phyloP scores from a whole-genome alignment of 2,113 vertebrate genomes.

The Cololabis saira region DNA sequence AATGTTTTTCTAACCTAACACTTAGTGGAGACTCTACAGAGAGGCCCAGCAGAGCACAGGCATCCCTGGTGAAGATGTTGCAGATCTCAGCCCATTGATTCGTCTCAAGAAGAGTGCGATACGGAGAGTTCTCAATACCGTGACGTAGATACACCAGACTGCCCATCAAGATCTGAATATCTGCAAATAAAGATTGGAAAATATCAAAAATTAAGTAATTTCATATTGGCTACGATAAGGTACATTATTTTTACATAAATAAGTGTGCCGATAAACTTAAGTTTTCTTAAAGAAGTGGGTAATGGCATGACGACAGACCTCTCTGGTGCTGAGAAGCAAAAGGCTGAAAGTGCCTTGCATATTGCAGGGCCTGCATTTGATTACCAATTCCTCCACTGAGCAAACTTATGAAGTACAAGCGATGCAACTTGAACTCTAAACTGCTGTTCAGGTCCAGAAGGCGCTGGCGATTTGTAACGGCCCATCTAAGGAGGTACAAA shows the following conservation, averaged over 20 bases:
- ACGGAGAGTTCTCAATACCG: slow-evolving; percentile 91
- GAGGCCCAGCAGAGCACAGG: slow-evolving; percentile 88
- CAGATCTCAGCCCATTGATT: slow-evolving; percentile 92
- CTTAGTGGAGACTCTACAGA: slow-evolving; percentile 92
- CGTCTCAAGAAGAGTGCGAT: slow-evolving; percentile 87
- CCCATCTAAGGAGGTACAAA: slow-evolving; percentile 80
- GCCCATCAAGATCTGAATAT: slow-evolving; percentile 94
- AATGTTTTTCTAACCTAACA: slow-evolving; percentile 83
- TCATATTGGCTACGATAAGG: background rate
- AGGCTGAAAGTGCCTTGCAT: slow-evolving; percentile 90
- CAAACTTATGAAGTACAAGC: slow-evolving; percentile 89
- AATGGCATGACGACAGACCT: slow-evolving; percentile 68
- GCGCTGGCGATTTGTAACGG: slow-evolving; percentile 86
- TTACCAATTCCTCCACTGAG: slow-evolving; percentile 86
- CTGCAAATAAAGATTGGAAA: slow-evolving; percentile 61
- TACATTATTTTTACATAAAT: background rate
- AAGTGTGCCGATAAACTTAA: background rate
- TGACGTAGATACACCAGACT: slow-evolving; percentile 91
- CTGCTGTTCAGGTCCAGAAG: slow-evolving; percentile 90
- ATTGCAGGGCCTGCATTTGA: slow-evolving; percentile 89
- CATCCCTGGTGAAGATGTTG: slow-evolving; percentile 90
- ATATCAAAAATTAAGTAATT: background rate
- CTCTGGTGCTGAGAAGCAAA: slow-evolving; percentile 89
- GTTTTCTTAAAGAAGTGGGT: background rate
- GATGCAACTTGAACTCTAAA: slow-evolving; percentile 90